phyloP scores from a whole-genome alignment of 2,888 invertebrate genomes.

The Beris morrisii region DNA sequence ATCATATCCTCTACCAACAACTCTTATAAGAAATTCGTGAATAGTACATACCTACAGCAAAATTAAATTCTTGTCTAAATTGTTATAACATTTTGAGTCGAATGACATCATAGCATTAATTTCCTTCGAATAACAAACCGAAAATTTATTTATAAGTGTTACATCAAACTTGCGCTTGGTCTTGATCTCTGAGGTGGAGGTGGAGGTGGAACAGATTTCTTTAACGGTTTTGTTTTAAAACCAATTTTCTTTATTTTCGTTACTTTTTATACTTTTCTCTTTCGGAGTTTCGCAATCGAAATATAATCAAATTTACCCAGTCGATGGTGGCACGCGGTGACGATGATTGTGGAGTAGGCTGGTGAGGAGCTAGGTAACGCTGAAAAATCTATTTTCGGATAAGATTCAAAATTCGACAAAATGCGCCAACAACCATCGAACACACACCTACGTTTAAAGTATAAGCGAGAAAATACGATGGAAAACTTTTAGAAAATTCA shows the following conservation, averaged over 20 bases:
- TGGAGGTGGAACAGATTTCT: too few relatives aligned
- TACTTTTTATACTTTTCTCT: not conserved
- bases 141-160: constrained; percentile 28
- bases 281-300: constrained; percentile 19
- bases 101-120: constrained; percentile 4
- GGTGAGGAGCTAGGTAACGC: not conserved
- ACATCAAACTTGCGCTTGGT: constrained; percentile 10
- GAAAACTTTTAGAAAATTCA: not conserved
- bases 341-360: too few relatives aligned
- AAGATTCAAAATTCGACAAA: constrained; percentile 6
- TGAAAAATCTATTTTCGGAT: constrained; percentile 27
- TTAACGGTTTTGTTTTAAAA: too few relatives aligned
- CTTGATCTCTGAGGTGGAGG: too few relatives aligned
- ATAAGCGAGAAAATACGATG: too few relatives aligned
- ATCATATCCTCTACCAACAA: too few relatives aligned
- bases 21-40: too few relatives aligned
- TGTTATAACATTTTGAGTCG: not conserved
- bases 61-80: too few relatives aligned
- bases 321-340: too few relatives aligned
- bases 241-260: not conserved
- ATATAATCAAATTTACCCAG: constrained; percentile 16
- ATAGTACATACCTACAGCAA: too few relatives aligned
- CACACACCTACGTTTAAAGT: too few relatives aligned
- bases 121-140: not conserved
- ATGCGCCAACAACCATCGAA: not conserved